Conservation (phyloP, 2,888 invertebrate genomes). For the Synanthedon andrenaeformis region DNA sequence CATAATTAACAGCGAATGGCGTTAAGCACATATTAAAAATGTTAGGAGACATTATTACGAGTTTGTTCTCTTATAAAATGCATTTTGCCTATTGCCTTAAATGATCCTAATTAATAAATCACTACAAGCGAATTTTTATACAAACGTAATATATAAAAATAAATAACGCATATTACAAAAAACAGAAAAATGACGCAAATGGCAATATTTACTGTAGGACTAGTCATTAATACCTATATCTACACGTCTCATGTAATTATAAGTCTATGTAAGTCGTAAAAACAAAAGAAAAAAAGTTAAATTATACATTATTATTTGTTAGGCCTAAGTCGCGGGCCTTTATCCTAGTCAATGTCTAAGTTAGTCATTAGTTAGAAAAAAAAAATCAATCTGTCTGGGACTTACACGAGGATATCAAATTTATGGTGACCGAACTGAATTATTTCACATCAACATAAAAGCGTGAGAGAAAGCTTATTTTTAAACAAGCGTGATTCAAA, state of each 20-base stretch:
- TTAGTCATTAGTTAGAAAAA: no score
- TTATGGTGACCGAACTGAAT: no score
- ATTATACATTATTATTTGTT: not conserved
- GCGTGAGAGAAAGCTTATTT: no score
- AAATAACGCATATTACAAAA: slow-evolving; percentile 64
- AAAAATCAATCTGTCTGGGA: no score
- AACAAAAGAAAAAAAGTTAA: not conserved
- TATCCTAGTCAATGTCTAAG: not conserved
- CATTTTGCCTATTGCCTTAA: not conserved
- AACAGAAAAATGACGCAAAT: slow-evolving; percentile 61
- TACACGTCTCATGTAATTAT: slow-evolving; percentile 30
- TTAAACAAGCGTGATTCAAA: no score
- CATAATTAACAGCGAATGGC: no score
- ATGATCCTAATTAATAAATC: not conserved
- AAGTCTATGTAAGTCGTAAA: slow-evolving; percentile 1
- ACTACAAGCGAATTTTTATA: slow-evolving; percentile 45
- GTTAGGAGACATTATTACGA: no score
- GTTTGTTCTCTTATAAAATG: no score
- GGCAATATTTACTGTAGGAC: slow-evolving; percentile 67
- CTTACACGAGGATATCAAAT: no score
- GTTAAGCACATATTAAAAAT: no score
- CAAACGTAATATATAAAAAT: slow-evolving; percentile 57
- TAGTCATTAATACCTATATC: slow-evolving; percentile 63
- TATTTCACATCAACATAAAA: no score
- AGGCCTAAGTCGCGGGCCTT: not conserved